A percentile compares a stretch with the other conserved stretches of the same genome.
These are phyloP conservation scores for Xiphorhynchus elegans DNA, from an alignment of 2,113 vertebrate species.

Conservation along the genomic window DNA sequence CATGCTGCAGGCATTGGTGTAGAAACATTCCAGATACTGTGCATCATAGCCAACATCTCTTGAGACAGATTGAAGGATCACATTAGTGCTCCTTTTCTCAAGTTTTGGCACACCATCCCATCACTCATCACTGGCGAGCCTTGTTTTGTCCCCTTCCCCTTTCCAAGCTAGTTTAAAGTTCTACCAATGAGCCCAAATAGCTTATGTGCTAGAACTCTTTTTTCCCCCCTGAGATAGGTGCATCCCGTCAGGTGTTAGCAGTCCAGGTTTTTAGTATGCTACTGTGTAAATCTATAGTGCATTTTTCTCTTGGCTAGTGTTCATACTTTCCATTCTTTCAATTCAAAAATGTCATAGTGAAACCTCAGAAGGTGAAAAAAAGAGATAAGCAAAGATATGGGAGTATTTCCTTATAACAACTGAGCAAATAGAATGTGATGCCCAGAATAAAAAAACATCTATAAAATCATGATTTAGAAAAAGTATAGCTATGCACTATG, in stretches of 20 bases:
- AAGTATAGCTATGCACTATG: neutral
- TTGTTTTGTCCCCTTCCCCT: neutral
- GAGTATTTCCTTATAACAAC: neutral
- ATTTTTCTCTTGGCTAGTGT: neutral
- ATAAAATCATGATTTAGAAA: neutral
- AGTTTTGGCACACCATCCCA: neutral
- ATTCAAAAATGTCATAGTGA: neutral
- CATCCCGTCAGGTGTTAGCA: neutral
- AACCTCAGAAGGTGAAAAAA: neutral
- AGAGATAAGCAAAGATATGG: neutral
- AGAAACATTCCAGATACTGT: neutral
- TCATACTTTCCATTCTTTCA: neutral
- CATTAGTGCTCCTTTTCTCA: neutral
- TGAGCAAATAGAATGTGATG: neutral
- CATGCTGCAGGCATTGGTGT: neutral
- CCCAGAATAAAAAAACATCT: neutral
- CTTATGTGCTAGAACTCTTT: neutral
- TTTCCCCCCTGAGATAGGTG: neutral
- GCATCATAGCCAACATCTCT: neutral
- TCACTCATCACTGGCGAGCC: neutral
- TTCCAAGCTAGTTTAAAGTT: neutral
- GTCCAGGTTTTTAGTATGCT: neutral
- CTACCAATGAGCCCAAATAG: neutral
- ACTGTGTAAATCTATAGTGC: neutral
- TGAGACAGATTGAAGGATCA: neutral